Percentiles rank a stretch among this genome's conserved stretches.
These are phyloP conservation scores for Papilio demoleus DNA, from an alignment of 2,888 invertebrate species.

Conservation along the genomic window DNA sequence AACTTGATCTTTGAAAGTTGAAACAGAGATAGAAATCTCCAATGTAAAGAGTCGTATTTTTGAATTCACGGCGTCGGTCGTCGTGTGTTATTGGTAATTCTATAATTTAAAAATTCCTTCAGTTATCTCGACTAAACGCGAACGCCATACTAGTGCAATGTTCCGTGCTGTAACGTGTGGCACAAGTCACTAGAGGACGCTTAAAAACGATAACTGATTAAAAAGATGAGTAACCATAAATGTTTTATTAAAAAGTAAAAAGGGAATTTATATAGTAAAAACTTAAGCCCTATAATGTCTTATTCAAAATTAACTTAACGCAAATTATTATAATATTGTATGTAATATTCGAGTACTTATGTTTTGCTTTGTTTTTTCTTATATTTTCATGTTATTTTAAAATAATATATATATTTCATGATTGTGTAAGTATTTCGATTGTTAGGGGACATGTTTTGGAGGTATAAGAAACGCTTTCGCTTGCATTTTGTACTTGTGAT, in stretches of 20 bases:
- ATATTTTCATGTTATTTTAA: too few species aligned
- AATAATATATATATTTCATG: too few species aligned
- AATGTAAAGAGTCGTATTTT: slow-evolving; percentile 35
- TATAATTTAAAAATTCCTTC: slow-evolving; percentile 46
- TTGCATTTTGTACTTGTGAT: slow-evolving; percentile 21
- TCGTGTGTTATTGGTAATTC: slow-evolving; percentile 44
- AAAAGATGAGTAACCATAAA: not conserved
- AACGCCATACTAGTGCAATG: slow-evolving; percentile 43
- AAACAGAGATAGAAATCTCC: slow-evolving; percentile 32
- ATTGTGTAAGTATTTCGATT: too few species aligned
- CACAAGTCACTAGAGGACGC: not conserved
- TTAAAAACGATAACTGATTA: not conserved
- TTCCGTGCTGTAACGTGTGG: slow-evolving; percentile 35
- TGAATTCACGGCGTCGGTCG: slow-evolving; percentile 33
- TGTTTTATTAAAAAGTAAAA: not conserved
- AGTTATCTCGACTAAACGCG: slow-evolving; percentile 45
- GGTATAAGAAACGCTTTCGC: slow-evolving; percentile 3
- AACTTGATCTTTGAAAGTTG: slow-evolving; percentile 9
- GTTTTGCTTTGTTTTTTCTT: too few species aligned
- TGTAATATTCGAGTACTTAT: too few species aligned
- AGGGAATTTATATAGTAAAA: not conserved
- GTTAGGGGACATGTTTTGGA: not conserved
- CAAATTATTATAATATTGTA: too few species aligned
- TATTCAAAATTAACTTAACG: too few species aligned
- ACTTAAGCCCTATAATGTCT: too few species aligned